Evolutionary conservation across 2,797 vertebrate species (phyloP).

Genomic region (Cirrhinus molitorella): DNA sequence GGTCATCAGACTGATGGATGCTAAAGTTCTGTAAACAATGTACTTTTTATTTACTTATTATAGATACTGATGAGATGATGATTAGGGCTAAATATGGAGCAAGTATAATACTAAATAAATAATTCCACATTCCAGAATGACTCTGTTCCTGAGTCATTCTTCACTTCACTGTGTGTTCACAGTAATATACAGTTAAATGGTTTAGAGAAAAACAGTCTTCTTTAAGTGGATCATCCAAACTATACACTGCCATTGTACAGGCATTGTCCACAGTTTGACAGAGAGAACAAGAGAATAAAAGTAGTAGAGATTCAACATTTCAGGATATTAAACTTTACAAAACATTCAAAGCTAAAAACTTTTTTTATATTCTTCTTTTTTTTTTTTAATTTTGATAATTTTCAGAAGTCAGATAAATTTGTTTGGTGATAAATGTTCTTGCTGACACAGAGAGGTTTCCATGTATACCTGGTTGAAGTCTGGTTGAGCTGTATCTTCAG

Average conservation of each 20-base stretch:
- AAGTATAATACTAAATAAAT: neutral
- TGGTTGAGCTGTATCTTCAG: constrained; percentile 22
- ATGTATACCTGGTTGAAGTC: constrained; percentile 42
- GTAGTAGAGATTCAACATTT: neutral
- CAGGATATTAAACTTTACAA: neutral
- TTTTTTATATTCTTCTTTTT: neutral
- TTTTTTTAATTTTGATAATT: neutral
- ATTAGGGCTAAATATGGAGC: neutral
- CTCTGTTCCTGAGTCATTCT: neutral
- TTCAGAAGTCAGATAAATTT: neutral
- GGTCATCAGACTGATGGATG: neutral
- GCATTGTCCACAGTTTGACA: constrained; percentile 10
- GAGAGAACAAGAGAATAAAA: neutral
- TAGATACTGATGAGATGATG: neutral
- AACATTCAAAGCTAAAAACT: neutral
- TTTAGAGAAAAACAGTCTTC: neutral
- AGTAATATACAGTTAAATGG: constrained; percentile 27
- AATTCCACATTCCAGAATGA: neutral
- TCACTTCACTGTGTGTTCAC: too few species aligned
- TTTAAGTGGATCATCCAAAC: constrained; percentile 19
- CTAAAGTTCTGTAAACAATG: neutral
- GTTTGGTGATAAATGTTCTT: neutral
- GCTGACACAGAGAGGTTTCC: neutral
- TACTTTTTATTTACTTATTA: neutral
- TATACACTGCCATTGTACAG: constrained; percentile 13